Conservation (phyloP, 1,140 invertebrate genomes). For the Hyles euphorbiae region DNA sequence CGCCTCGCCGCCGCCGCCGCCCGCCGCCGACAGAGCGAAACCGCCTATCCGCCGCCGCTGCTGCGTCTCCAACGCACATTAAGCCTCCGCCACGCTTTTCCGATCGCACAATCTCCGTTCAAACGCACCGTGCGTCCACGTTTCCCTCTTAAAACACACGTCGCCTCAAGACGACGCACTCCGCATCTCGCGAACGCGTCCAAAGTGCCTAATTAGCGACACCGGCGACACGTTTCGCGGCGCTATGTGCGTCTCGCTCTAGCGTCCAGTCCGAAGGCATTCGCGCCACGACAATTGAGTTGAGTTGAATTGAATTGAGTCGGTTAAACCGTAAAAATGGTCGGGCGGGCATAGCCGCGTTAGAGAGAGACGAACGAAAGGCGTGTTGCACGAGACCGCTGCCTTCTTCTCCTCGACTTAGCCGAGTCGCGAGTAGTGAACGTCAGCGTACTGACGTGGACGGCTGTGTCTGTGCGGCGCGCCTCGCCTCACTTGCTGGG, state of each 20-base stretch:
- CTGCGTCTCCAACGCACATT: conserved; percentile 69
- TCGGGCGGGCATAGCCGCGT: conserved; percentile 64
- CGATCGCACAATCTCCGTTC: conserved; percentile 53
- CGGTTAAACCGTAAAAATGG: conserved; percentile 72
- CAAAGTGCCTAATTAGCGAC: not conserved
- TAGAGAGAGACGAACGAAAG: conserved; percentile 70
- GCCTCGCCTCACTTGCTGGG: conserved; percentile 46
- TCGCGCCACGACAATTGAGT: conserved; percentile 74
- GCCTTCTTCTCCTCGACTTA: conserved; percentile 73
- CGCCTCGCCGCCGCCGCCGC: conserved; percentile 31
- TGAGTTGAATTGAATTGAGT: conserved; percentile 75
- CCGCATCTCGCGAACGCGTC: not conserved
- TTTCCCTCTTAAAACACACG: not conserved
- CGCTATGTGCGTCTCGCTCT: conserved; percentile 61
- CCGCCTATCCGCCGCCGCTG: conserved; percentile 37
- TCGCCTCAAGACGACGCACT: conserved; percentile 1
- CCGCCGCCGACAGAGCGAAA: conserved; percentile 68
- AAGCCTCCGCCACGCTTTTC: conserved; percentile 64
- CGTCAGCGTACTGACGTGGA: conserved; percentile 65
- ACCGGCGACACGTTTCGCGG: not conserved
- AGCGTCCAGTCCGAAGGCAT: conserved; percentile 71
- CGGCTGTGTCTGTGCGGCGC: conserved; percentile 49
- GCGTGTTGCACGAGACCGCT: conserved; percentile 68
- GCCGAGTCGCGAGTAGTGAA: conserved; percentile 66
- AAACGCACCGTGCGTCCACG: conserved; percentile 26